A percentile compares a stretch with the other conserved stretches of the same genome.
These are phyloP conservation scores for Ageneiosus marmoratus DNA, from an alignment of 2,113 vertebrate genomes.

Conservation along the genomic window DNA sequence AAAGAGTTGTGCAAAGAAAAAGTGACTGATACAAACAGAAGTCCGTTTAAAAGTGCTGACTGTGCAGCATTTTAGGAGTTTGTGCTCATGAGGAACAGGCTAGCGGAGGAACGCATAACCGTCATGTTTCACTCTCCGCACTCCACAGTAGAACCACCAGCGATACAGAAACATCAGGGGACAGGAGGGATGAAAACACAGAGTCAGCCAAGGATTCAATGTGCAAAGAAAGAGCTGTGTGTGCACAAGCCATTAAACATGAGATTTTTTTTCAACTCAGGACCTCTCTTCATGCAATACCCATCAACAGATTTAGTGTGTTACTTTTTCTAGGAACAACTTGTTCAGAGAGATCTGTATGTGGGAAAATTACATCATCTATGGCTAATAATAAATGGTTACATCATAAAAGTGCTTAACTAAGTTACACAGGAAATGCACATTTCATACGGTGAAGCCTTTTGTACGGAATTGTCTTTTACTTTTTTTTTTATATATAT, in stretches of 20 bases:
- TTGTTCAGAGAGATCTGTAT: not conserved
- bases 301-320: not conserved
- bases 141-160: conserved; percentile 36
- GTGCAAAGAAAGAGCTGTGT: not conserved
- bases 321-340: not conserved
- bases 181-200: not conserved
- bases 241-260: not conserved
- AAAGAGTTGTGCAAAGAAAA: not conserved
- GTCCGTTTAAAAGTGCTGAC: not conserved
- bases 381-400: not conserved
- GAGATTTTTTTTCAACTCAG: too few relatives aligned
- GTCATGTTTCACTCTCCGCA: conserved; percentile 58
- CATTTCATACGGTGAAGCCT: not conserved
- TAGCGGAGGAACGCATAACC: conserved; percentile 48
- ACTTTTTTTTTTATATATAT: too few relatives aligned
- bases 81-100: not conserved
- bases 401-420: not conserved
- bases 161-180: conserved; percentile 12
- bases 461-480: not conserved
- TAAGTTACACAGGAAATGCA: not conserved
- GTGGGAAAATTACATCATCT: not conserved
- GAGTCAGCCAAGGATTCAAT: not conserved
- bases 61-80: not conserved
- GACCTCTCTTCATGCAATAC: not conserved
- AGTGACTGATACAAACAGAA: not conserved